Evolutionary conservation across 2,888 invertebrate genomes (phyloP), one percentile per base, ranked within the genome.

Genomic region (Cinara cedri): DNA sequence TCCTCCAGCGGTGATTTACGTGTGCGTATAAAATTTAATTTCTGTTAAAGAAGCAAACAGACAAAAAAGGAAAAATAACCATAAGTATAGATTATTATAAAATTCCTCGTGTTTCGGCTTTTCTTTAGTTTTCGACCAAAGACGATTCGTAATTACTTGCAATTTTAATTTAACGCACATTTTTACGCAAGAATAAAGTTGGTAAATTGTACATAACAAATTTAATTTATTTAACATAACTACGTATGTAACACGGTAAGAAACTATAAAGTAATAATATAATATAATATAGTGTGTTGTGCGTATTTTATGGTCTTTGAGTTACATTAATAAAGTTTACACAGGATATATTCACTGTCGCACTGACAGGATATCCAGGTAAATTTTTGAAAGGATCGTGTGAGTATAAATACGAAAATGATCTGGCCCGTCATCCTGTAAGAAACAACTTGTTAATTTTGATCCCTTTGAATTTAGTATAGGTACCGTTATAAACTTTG

Each of bases 361-460:
- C 11, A 11, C 9, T 14, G 10, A 10, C 16, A 10, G 3, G 21
- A 16, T 16, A 71, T 42, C 19, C 1, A 10, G 21, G 44, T 6
- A 10, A 8, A 70, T 70, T 70, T 70, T 42, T 34, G n/a, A 68
- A 26, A 14, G 14, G 3, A 10, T 34, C 0, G 9, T 10, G 11
- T n/a, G 34, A n/a, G 65, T 9, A n/a, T n/a, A n/a, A n/a, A n/a
- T 49, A 26, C 11, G 26, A 46, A 57, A 72, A 72, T 72, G 16
- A 46, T 46, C 44, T 55, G n/a, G 24, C 24, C 26, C n/a, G n/a
- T n/a, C n/a, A n/a, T n/a, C n/a, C 46, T 21, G 44, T 1, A 60
- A 34, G 19, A n/a, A 72, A 62, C 10, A 3, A 44, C 55, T 46
- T 60, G 34, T 62, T 60, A 49, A 62, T 72, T 60, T 72, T 60